Conservation (phyloP, 2,113 vertebrate genomes). For the Pelodiscus sinensis region DNA sequence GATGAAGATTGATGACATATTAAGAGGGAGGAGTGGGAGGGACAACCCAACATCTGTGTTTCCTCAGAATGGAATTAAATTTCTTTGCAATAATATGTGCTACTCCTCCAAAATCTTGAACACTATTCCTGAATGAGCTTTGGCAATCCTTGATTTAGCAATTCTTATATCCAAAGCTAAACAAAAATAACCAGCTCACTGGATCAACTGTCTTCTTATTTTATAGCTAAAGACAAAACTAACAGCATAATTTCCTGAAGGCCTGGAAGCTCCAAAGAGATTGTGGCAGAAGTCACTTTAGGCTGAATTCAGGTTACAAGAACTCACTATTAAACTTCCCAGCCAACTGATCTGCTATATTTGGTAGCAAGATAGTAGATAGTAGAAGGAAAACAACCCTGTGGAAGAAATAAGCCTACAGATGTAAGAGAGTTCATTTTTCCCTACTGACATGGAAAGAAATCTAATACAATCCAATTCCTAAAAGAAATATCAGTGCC, state of each 20-base stretch:
- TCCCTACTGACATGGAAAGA: not conserved
- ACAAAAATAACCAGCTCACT: not conserved
- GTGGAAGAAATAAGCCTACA: not conserved
- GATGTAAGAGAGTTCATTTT: not conserved
- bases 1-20: not conserved
- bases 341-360: accelerated
- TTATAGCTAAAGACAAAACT: not conserved
- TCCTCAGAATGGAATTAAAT: not conserved
- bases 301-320: not conserved
- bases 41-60: not conserved
- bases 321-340: not conserved
- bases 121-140: conserved; percentile 27
- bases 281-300: not conserved
- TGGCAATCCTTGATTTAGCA: not conserved
- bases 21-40: not conserved
- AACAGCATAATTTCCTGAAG: not conserved
- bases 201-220: not conserved
- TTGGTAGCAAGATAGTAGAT: not conserved
- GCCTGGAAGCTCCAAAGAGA: not conserved
- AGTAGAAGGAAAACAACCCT: not conserved
- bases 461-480: not conserved
- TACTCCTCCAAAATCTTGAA: not conserved
- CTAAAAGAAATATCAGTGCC: not conserved
- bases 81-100: conserved; percentile 22
- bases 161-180: not conserved